A percentile compares a stretch with the other conserved stretches of the same genome.
These are phyloP conservation scores for Panthera tigris DNA, from an alignment of 2,113 vertebrate species.

Conservation along the genomic window DNA sequence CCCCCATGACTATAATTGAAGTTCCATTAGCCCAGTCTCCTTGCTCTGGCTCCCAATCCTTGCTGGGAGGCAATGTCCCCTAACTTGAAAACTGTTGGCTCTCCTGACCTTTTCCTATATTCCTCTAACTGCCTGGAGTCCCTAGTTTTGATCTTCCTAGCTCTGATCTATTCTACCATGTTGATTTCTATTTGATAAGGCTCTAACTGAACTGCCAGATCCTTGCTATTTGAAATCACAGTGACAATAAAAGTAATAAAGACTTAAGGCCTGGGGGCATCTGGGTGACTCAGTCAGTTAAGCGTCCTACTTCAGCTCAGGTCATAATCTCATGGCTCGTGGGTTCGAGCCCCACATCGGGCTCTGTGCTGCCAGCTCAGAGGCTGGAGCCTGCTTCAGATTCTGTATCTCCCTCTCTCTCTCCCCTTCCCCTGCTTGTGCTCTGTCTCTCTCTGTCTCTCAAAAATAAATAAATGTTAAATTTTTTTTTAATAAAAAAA, in stretches of 20 bases:
- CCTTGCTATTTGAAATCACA: background rate
- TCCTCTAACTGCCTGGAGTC: background rate
- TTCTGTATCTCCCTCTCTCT: too few relatives aligned
- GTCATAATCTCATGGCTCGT: too few relatives aligned
- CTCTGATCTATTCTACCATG: background rate
- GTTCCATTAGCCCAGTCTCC: background rate
- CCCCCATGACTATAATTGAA: background rate
- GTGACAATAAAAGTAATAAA: background rate
- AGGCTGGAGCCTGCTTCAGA: too few relatives aligned
- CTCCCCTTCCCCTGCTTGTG: too few relatives aligned
- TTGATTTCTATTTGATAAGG: conserved; percentile 9
- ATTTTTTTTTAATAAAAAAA: too few relatives aligned
- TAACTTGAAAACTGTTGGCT: background rate
- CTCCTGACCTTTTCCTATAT: background rate
- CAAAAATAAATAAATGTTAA: too few relatives aligned
- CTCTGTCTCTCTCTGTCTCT: too few relatives aligned
- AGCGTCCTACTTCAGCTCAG: too few relatives aligned
- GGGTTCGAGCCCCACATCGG: too few relatives aligned
- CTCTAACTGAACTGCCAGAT: background rate
- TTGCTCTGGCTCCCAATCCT: background rate
- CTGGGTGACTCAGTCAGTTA: too few relatives aligned
- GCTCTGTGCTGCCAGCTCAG: too few relatives aligned
- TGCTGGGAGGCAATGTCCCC: background rate
- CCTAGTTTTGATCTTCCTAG: conserved; percentile 21
- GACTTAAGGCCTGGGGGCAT: background rate